These are phyloP conservation scores for Cavia porcellus DNA, from an alignment of 2,113 vertebrate species.

Conservation along the genomic window DNA sequence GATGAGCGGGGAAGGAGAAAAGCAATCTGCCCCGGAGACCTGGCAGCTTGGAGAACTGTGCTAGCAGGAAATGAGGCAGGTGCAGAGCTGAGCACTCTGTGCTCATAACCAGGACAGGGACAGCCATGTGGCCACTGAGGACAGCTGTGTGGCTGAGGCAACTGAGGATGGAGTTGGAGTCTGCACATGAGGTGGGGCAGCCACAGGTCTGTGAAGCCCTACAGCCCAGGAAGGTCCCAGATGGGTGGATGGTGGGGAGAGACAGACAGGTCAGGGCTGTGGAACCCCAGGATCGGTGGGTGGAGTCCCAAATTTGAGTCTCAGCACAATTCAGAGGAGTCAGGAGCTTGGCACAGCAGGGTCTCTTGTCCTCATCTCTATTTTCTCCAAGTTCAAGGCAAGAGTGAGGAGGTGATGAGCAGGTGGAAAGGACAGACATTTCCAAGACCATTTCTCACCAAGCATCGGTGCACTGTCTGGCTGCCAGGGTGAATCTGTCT, in stretches of 20 bases:
- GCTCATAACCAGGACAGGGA: neutral
- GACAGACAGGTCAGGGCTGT: neutral
- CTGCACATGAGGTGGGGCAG: accelerated
- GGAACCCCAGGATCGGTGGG: neutral
- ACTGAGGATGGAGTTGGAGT: neutral
- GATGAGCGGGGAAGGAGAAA: neutral
- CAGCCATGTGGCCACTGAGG: neutral
- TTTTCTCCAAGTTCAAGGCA: neutral
- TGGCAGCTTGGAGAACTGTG: neutral
- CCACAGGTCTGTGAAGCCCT: neutral
- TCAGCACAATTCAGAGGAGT: neutral
- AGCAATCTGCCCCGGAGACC: neutral
- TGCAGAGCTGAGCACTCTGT: accelerated
- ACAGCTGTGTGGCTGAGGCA: neutral
- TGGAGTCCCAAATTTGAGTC: neutral
- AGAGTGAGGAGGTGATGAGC: no score
- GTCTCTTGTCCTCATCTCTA: accelerated
- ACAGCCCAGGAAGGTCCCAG: neutral
- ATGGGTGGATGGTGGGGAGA: neutral
- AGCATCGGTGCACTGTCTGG: neutral
- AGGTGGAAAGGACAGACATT: no score
- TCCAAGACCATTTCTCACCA: neutral
- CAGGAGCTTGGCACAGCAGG: accelerated
- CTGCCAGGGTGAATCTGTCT: neutral
- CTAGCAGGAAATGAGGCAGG: neutral